Evolutionary conservation across 2,888 invertebrate genomes (phyloP).

Genomic region (Anthrax anthrax): DNA sequence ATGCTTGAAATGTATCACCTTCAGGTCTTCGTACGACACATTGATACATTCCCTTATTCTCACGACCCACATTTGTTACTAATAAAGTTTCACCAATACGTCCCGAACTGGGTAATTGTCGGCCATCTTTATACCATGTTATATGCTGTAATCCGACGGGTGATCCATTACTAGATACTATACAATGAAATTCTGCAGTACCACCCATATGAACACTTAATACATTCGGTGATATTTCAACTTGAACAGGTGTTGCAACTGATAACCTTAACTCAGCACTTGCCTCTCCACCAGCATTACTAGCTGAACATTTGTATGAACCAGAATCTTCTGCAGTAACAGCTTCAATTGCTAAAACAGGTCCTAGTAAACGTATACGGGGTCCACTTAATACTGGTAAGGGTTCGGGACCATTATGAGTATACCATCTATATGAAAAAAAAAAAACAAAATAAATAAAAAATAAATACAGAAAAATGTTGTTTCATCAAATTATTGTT

Average conservation of each 20-base stretch:
- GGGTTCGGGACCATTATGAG: slow-evolving; percentile 49
- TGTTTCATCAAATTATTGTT: no score
- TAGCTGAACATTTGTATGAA: slow-evolving; percentile 50
- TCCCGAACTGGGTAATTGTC: slow-evolving; percentile 50
- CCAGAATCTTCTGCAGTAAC: slow-evolving; percentile 56
- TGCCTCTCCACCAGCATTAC: slow-evolving; percentile 55
- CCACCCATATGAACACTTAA: slow-evolving; percentile 61
- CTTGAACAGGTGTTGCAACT: slow-evolving; percentile 51
- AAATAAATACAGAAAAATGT: no score
- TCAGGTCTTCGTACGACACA: slow-evolving; percentile 56
- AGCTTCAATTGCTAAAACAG: slow-evolving; percentile 54
- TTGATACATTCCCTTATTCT: slow-evolving; percentile 65
- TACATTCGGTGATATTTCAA: slow-evolving; percentile 49
- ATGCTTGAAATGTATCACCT: slow-evolving; percentile 60
- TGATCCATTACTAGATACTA: slow-evolving; percentile 41
- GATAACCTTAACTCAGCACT: slow-evolving; percentile 50
- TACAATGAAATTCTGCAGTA: slow-evolving; percentile 55
- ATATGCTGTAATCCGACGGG: slow-evolving; percentile 42
- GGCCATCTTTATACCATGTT: slow-evolving; percentile 53
- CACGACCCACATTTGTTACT: slow-evolving; percentile 51
- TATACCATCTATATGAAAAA: slow-evolving; percentile 50
- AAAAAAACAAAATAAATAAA: no score
- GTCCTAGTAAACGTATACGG: slow-evolving; percentile 48
- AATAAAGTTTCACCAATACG: slow-evolving; percentile 48
- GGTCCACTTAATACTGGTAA: slow-evolving; percentile 48